Evolutionary conservation across 1,140 invertebrate species (phyloP).

Genomic region (Arion vulgaris): DNA sequence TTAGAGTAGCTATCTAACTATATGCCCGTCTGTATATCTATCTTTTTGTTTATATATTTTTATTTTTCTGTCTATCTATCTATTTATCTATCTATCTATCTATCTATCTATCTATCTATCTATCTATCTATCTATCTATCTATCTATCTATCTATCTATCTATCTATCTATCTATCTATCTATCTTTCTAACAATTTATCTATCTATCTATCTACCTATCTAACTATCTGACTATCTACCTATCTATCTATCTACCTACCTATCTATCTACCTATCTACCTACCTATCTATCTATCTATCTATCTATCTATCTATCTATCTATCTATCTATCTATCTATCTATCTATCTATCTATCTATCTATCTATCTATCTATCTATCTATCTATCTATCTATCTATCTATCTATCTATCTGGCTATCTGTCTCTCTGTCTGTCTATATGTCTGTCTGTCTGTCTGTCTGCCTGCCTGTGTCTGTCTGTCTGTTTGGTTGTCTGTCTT

Average conservation of each 20-base stretch:
- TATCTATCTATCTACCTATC: no score
- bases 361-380: not conserved
- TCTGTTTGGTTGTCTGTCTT: no score
- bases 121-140: slow-evolving; percentile 14
- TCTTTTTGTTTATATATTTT: not conserved
- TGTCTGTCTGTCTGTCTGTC: not conserved
- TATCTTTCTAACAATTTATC: no score
- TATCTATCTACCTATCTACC: no score
- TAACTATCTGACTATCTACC: no score
- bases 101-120: not conserved
- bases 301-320: no score
- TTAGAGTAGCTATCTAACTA: not conserved
- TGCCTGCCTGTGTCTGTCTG: no score
- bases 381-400: slow-evolving; percentile 20
- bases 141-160: no score
- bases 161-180: no score
- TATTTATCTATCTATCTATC: not conserved
- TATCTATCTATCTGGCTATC: slow-evolving; percentile 1
- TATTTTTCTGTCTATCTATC: not conserved
- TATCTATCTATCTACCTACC: no score
- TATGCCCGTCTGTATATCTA: not conserved
- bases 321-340: no score
- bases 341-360: no score
- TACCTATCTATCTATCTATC: not conserved
- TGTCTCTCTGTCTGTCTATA: slow-evolving; percentile 24